These are phyloP conservation scores for Meiosimyza decipiens DNA, from an alignment of 2,888 invertebrate species.

Conservation along the genomic window DNA sequence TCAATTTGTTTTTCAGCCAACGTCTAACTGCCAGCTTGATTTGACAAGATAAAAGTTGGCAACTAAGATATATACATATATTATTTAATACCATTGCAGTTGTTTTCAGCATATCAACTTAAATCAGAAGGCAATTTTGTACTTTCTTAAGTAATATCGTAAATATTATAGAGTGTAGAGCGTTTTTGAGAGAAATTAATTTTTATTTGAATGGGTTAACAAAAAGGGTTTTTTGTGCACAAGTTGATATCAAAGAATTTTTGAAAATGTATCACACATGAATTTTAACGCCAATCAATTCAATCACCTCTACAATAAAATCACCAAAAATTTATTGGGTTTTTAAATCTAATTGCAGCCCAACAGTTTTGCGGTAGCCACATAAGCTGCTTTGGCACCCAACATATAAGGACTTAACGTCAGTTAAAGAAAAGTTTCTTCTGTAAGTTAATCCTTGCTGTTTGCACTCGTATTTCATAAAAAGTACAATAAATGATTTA, in stretches of 20 bases:
- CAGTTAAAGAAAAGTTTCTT: not conserved
- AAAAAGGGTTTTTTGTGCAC: not conserved
- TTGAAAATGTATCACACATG: not conserved
- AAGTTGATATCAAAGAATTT: constrained; percentile 20
- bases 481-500: not conserved
- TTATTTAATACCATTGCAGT: no score
- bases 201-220: no score
- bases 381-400: constrained; percentile 22
- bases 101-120: no score
- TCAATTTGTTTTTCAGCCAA: no score
- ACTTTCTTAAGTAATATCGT: no score
- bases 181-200: no score
- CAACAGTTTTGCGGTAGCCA: not conserved
- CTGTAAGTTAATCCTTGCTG: constrained; percentile 26
- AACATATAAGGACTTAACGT: constrained; percentile 14
- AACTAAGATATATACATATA: no score
- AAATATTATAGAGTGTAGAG: no score
- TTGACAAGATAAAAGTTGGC: no score
- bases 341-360: constrained; percentile 7
- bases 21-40: no score
- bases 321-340: constrained; percentile 25
- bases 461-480: not conserved
- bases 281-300: constrained; percentile 26
- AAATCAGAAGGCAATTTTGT: no score
- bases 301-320: constrained; percentile 11